Evolutionary conservation across 2,797 vertebrate genomes (phyloP).

Genomic region (Benthosema pterotum): DNA sequence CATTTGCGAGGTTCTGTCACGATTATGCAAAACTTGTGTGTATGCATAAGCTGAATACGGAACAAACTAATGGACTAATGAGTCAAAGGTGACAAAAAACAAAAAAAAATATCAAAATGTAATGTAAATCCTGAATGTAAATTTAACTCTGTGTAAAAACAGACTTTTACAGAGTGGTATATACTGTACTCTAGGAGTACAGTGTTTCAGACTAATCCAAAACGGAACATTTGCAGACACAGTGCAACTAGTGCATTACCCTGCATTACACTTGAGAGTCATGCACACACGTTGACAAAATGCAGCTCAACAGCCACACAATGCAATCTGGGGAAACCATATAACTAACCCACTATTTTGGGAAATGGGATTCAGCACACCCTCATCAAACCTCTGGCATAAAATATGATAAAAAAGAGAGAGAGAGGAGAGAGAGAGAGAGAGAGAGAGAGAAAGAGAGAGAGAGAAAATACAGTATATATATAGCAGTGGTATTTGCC

Average conservation of each 20-base stretch:
- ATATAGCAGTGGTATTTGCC: constrained; percentile 64
- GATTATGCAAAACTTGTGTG: too few species aligned
- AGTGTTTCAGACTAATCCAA: constrained; percentile 55
- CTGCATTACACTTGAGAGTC: constrained; percentile 63
- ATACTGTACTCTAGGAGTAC: constrained; percentile 63
- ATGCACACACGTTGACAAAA: constrained; percentile 69
- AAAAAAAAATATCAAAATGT: too few species aligned
- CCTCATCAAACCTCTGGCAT: constrained; percentile 70
- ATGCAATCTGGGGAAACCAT: constrained; percentile 61
- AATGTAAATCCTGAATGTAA: too few species aligned
- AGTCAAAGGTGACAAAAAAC: constrained; percentile 10
- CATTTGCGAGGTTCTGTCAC: too few species aligned
- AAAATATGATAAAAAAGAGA: constrained; percentile 54
- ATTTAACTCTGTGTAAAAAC: too few species aligned
- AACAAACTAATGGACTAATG: too few species aligned
- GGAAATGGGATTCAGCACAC: constrained; percentile 65
- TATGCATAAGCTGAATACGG: too few species aligned
- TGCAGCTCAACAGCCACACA: constrained; percentile 62
- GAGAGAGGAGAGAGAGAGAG: too few species aligned
- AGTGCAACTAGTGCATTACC: constrained; percentile 45
- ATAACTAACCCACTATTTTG: constrained; percentile 65
- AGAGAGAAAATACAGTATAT: too few species aligned
- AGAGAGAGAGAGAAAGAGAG: too few species aligned
- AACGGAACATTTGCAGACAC: constrained; percentile 39
- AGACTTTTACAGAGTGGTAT: not conserved